These are phyloP conservation scores for Tiaroga cobitis DNA, from an alignment of 2,797 vertebrate genomes.

Conservation along the genomic window DNA sequence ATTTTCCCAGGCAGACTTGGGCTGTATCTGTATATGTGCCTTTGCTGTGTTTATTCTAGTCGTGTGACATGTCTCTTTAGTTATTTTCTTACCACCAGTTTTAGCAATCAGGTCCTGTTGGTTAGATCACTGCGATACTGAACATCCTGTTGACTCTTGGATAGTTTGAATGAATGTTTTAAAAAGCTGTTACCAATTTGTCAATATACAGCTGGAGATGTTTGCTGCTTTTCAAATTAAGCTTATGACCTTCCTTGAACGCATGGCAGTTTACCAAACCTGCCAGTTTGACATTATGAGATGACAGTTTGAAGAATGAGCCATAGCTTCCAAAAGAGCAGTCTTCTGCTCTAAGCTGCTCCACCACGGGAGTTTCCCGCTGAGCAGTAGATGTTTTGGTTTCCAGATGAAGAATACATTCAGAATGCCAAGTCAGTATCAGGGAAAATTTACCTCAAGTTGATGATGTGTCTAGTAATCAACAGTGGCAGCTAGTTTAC, in stretches of 20 bases:
- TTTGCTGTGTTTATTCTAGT: constrained; percentile 40
- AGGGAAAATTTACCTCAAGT: not conserved
- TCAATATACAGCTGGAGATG: not conserved
- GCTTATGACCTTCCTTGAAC: not conserved
- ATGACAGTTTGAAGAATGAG: constrained; percentile 1
- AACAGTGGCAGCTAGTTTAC: not conserved
- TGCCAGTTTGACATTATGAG: not conserved
- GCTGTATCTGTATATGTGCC: not conserved
- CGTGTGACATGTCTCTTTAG: constrained; percentile 24
- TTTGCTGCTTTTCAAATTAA: constrained; percentile 28
- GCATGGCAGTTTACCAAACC: not conserved
- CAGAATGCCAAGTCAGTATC: not conserved
- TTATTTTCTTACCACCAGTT: constrained; percentile 15
- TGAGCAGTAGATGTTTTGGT: not conserved
- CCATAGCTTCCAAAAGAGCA: not conserved
- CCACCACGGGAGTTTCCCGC: not conserved
- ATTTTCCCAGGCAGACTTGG: constrained; percentile 53
- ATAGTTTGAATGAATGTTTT: not conserved
- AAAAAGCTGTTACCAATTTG: not conserved
- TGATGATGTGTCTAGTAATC: not conserved
- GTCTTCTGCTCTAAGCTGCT: constrained; percentile 7
- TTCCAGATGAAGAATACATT: constrained; percentile 1
- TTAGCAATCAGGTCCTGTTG: not conserved
- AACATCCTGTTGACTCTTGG: constrained; percentile 6
- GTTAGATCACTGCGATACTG: not conserved